Evolutionary conservation across 2,797 vertebrate genomes (phyloP).

Genomic region (Apogon talboti): DNA sequence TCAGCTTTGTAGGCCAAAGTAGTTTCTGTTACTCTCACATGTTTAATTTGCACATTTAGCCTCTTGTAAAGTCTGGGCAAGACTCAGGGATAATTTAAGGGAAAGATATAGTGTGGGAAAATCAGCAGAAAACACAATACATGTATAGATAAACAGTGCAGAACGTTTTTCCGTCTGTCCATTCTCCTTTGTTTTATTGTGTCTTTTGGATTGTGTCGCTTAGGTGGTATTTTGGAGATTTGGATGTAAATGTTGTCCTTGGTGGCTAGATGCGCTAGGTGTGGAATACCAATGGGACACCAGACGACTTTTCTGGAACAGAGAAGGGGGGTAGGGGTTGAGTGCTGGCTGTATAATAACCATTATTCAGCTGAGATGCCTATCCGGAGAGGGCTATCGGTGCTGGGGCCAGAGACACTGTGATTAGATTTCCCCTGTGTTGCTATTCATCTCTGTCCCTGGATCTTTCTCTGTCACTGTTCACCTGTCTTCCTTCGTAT

Average conservation of each 20-base stretch:
- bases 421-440: conserved; percentile 78
- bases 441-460: conserved; percentile 71
- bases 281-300: conserved; percentile 71
- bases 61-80: neutral
- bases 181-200: conserved; percentile 26
- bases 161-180: neutral
- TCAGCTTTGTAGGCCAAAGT: conserved; percentile 4
- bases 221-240: conserved; percentile 57
- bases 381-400: conserved; percentile 72
- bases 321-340: conserved; percentile 62
- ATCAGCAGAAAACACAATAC: neutral
- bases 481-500: conserved; percentile 48
- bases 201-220: conserved; percentile 33
- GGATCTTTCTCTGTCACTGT: conserved; percentile 53
- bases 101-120: conserved; percentile 6
- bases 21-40: neutral
- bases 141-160: neutral
- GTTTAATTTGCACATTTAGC: neutral
- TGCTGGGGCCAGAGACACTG: conserved; percentile 64
- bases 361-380: conserved; percentile 82
- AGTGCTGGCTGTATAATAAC: conserved; percentile 77
- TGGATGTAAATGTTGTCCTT: conserved; percentile 73
- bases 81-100: neutral
- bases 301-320: conserved; percentile 55
- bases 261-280: conserved; percentile 49